Conservation (phyloP, 2,888 invertebrate genomes). For the Miltochrista miniata region DNA sequence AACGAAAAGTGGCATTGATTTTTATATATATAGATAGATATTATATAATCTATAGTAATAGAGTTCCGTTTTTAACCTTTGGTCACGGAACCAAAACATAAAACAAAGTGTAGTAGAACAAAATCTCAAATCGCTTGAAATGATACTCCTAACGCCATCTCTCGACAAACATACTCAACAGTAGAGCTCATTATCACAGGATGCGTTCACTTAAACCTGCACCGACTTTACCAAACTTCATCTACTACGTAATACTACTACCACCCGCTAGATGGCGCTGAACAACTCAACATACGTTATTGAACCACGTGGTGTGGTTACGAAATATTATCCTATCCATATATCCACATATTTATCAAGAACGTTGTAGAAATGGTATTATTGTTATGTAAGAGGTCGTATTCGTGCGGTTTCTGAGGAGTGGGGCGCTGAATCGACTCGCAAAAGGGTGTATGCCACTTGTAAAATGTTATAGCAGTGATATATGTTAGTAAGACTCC, state of each 20-base stretch:
- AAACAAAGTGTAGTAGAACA: too few relatives aligned
- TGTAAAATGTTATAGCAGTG: conserved; percentile 68
- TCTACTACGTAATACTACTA: conserved; percentile 35
- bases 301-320: conserved; percentile 72
- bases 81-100: too few relatives aligned
- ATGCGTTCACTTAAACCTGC: conserved; percentile 29
- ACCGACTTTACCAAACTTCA: conserved; percentile 27
- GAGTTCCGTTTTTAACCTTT: too few relatives aligned
- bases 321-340: conserved; percentile 31
- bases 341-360: conserved; percentile 43
- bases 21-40: too few relatives aligned
- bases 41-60: too few relatives aligned
- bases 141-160: conserved; percentile 61
- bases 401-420: conserved; percentile 75
- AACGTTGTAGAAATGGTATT: conserved; percentile 61
- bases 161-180: conserved; percentile 6
- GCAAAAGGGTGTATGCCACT: conserved; percentile 69
- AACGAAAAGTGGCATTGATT: too few relatives aligned
- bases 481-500: conserved; percentile 65
- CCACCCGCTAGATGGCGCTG: conserved; percentile 76
- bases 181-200: conserved; percentile 11
- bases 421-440: conserved; percentile 57
- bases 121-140: conserved; percentile 7
- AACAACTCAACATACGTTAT: conserved; percentile 55
- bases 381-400: conserved; percentile 80